Percentiles rank a stretch among this genome's conserved stretches.
Evolutionary conservation across 92 coral and sea anemone genomes (phyloP).

Genomic region (Actinernus sp.): DNA sequence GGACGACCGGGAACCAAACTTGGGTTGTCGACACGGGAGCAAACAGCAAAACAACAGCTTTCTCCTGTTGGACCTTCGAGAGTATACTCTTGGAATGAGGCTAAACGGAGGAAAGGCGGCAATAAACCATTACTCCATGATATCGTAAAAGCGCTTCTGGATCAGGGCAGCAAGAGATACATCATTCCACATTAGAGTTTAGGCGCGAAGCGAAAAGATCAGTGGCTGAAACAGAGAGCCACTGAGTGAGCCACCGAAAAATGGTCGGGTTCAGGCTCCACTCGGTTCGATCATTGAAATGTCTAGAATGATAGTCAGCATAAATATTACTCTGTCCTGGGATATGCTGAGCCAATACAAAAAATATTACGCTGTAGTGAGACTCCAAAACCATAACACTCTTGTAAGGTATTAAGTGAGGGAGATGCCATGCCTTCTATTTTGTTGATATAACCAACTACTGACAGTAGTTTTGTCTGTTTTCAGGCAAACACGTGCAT

Average conservation of each 20-base stretch:
- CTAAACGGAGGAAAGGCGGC: neutral
- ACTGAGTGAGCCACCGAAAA: neutral
- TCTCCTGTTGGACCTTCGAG: neutral
- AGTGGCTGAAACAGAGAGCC: neutral
- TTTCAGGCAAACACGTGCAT: neutral
- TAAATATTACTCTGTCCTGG: neutral
- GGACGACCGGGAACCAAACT: constrained; percentile 1
- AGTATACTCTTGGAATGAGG: constrained; percentile 4
- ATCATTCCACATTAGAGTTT: neutral
- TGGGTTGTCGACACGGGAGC: constrained; percentile 1
- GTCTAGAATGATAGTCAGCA: neutral
- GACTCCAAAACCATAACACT: neutral
- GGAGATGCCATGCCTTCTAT: constrained; percentile 1
- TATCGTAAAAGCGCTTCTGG: neutral
- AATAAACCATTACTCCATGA: neutral
- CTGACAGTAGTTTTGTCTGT: constrained; percentile 4
- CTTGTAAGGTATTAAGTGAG: neutral
- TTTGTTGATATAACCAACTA: constrained; percentile 1
- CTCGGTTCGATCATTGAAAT: constrained; percentile 1
- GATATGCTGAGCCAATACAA: neutral
- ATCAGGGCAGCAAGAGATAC: neutral
- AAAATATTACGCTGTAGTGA: neutral
- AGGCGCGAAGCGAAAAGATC: neutral
- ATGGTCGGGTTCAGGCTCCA: neutral
- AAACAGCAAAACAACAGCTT: neutral